phyloP scores from a whole-genome alignment of 2,113 vertebrate species.

The Nothobranchius kuhntae region DNA sequence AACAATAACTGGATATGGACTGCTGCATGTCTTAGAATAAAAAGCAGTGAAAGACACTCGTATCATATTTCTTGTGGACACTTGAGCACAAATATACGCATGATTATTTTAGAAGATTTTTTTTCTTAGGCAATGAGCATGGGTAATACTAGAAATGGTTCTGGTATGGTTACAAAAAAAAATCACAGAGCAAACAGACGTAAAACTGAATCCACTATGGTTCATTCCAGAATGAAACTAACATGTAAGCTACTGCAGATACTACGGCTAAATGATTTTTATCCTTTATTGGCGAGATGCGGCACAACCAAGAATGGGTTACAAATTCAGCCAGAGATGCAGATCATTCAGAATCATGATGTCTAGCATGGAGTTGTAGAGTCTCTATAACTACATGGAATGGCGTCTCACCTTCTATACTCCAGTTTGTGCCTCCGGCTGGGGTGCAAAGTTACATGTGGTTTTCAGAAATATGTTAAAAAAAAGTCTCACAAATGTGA shows the following conservation, averaged over 20 bases:
- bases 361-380: conserved; percentile 71
- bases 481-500: conserved; percentile 49
- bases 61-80: conserved; percentile 23
- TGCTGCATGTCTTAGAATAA: conserved; percentile 8
- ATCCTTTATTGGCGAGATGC: conserved; percentile 50
- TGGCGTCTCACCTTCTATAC: conserved; percentile 84
- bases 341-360: conserved; percentile 76
- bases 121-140: conserved; percentile 68
- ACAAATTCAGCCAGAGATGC: conserved; percentile 64
- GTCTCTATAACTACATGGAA: conserved; percentile 75
- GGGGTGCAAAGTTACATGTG: conserved; percentile 79
- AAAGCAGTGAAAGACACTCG: conserved; percentile 22
- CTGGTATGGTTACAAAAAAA: conserved; percentile 65
- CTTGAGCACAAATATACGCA: conserved; percentile 52
- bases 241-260: conserved; percentile 58
- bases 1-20: conserved; percentile 48
- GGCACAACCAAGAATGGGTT: conserved; percentile 72
- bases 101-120: conserved; percentile 1
- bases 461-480: conserved; percentile 66
- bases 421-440: conserved; percentile 85
- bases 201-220: conserved; percentile 38
- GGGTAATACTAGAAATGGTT: conserved; percentile 72
- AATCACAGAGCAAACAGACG: conserved; percentile 58
- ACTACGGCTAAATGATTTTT: conserved; percentile 61
- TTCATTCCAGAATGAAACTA: conserved; percentile 67